Evolutionary conservation across 2,888 invertebrate genomes (phyloP), one percentile per base, ranked within the genome.

Genomic region (Amphipoea oculea): DNA sequence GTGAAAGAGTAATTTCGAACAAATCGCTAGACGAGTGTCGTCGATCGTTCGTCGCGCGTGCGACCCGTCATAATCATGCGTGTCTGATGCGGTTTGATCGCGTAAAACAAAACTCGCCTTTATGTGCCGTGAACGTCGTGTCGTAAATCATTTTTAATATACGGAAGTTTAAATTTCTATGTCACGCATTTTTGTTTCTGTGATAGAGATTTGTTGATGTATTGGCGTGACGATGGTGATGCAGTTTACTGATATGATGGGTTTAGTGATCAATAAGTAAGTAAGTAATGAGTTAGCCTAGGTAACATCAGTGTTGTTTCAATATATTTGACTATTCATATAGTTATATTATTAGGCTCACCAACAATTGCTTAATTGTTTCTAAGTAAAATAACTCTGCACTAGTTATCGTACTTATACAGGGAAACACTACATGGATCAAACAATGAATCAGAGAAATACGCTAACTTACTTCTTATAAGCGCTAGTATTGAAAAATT

Each of bases 1-100:
- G 78, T 85, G 78, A 85, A 88, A 86, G 78, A 85, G 86, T 82
- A 89, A 89, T 89, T 89, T 85, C 74, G 82, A 88, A 83, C 80
- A 83, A 88, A 89, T 89, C 74, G 85, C 82, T 82, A 68, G 76
- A 89, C 77, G 84, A 84, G 79, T 68, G 60, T 29, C 80, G 76
- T 76, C 77, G 74, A 74, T 76, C 73, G 86, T 82, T 76, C 75
- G 81, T 84, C 85, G 86, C 88, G 88, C 88, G 88, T 88, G 88
- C 89, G 83, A 66, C 54, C 70, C 17, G 71, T 60, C 62, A 69
- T 88, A 86, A 89, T 89, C 79, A 89, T 51, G 87, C 89, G 86
- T 89, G 78, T 29, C 84, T 76, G 79, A 87, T 87, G 76, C 75
- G 63, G 14, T 76, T 78, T 81, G 83, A 88, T 77, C 85, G 89